Conservation (phyloP, 1,140 invertebrate species). For the Colletes gigas region DNA sequence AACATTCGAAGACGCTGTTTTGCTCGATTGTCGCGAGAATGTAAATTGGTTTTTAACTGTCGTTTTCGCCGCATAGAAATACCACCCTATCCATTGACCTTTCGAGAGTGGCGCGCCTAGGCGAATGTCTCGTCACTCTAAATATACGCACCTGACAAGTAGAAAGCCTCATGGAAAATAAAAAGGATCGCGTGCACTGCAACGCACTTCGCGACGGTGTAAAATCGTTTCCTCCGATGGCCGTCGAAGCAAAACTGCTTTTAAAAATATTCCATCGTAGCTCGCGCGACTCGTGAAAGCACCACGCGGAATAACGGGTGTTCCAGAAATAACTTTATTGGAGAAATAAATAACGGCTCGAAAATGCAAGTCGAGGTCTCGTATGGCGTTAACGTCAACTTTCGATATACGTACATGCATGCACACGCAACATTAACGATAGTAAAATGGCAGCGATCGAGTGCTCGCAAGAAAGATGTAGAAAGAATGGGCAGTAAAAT, state of each 20-base stretch:
- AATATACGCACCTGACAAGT: slow-evolving; percentile 49
- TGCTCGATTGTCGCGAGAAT: too few species aligned
- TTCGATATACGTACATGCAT: background rate
- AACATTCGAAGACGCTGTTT: background rate
- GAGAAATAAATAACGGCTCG: background rate
- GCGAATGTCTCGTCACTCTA: slow-evolving; percentile 50
- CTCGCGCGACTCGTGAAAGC: background rate
- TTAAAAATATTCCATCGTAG: too few species aligned
- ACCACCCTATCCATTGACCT: slow-evolving; percentile 14
- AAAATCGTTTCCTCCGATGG: background rate
- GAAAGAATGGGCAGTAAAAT: too few species aligned
- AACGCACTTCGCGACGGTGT: background rate
- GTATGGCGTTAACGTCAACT: background rate
- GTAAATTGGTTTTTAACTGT: background rate
- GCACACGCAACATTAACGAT: slow-evolving; percentile 5
- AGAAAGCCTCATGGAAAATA: slow-evolving; percentile 27
- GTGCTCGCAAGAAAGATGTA: too few species aligned
- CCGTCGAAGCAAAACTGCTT: background rate
- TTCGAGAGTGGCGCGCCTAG: slow-evolving; percentile 25
- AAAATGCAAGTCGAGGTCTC: slow-evolving; percentile 12
- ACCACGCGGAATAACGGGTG: background rate
- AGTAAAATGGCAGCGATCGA: too few species aligned
- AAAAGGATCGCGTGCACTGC: background rate
- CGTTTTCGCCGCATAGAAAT: background rate
- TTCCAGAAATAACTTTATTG: slow-evolving; percentile 26